These are phyloP conservation scores for Egretta garzetta DNA, from an alignment of 2,113 vertebrate species.

Conservation along the genomic window DNA sequence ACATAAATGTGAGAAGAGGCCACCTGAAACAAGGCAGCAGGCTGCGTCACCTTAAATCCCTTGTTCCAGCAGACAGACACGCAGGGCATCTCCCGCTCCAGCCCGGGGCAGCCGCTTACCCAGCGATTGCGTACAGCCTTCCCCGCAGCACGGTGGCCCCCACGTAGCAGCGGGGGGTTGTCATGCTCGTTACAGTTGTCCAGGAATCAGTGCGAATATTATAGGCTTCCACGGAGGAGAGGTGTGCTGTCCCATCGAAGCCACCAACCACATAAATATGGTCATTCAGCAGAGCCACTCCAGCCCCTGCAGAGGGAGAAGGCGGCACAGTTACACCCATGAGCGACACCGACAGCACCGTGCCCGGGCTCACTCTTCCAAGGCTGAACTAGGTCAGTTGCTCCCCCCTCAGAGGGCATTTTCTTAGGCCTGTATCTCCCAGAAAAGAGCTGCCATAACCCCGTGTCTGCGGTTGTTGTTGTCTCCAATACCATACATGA, in stretches of 20 bases:
- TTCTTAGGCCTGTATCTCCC: background rate
- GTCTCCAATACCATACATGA: rapidly evolving
- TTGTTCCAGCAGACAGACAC: rapidly evolving
- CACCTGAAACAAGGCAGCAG: background rate
- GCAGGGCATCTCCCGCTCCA: background rate
- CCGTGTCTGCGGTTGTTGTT: background rate
- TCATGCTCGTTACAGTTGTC: conserved; percentile 96
- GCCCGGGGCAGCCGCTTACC: conserved; percentile 72
- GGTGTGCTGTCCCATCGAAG: conserved; percentile 94
- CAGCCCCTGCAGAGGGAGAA: conserved; percentile 80
- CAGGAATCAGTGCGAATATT: conserved; percentile 97
- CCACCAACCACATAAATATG: conserved; percentile 98
- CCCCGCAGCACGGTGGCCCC: conserved; percentile 95
- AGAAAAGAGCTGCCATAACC: background rate
- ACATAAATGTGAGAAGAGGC: background rate
- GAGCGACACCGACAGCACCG: rapidly evolving
- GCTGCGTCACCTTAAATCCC: background rate
- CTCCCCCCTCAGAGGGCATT: background rate
- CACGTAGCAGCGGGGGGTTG: conserved; percentile 95
- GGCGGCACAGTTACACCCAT: background rate
- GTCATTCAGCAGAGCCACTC: conserved; percentile 95
- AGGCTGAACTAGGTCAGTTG: background rate
- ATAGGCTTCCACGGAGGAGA: conserved; percentile 95
- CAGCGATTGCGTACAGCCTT: conserved; percentile 93
- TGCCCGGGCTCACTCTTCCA: rapidly evolving